Conservation (phyloP, 2,113 vertebrate species). For the Pao palembangensis region DNA sequence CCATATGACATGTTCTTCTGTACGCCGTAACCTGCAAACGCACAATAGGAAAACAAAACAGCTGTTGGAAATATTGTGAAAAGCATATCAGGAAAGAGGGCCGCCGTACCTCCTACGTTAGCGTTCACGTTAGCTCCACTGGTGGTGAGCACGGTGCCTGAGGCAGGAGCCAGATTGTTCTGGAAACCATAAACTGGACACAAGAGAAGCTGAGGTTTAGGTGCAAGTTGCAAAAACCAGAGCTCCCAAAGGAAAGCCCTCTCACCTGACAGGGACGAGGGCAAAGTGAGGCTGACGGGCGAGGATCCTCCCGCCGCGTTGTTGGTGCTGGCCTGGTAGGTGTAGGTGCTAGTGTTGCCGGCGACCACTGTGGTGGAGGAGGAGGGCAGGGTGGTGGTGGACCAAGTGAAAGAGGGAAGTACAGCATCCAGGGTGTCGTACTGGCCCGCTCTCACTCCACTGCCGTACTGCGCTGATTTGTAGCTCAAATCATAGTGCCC, state of each 20-base stretch:
- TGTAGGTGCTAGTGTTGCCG: slow-evolving; percentile 45
- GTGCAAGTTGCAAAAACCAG: not conserved
- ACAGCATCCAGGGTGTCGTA: slow-evolving; percentile 60
- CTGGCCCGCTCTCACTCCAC: slow-evolving; percentile 38
- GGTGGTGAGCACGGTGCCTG: slow-evolving; percentile 52
- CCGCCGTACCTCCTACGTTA: slow-evolving; percentile 42
- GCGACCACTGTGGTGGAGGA: slow-evolving; percentile 17
- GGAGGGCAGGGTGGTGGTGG: slow-evolving; percentile 60
- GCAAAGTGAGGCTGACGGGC: slow-evolving; percentile 14
- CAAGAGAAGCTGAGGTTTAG: slow-evolving; percentile 6
- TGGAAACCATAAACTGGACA: slow-evolving; percentile 69
- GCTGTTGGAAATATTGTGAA: not conserved
- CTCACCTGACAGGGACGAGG: slow-evolving; percentile 68
- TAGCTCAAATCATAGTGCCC: slow-evolving; percentile 9
- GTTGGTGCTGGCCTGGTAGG: slow-evolving; percentile 59
- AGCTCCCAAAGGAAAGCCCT: not conserved
- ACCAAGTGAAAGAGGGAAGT: slow-evolving; percentile 62
- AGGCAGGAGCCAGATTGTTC: slow-evolving; percentile 65
- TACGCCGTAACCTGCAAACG: slow-evolving; percentile 60
- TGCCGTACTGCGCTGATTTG: slow-evolving; percentile 22
- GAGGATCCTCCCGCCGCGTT: slow-evolving; percentile 52
- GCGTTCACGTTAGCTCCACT: slow-evolving; percentile 48
- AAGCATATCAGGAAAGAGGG: not conserved
- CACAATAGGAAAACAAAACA: not conserved
- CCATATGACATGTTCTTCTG: slow-evolving; percentile 62